Evolutionary conservation across 2,888 invertebrate genomes (phyloP).

Genomic region (Andricus quercusramuli): DNA sequence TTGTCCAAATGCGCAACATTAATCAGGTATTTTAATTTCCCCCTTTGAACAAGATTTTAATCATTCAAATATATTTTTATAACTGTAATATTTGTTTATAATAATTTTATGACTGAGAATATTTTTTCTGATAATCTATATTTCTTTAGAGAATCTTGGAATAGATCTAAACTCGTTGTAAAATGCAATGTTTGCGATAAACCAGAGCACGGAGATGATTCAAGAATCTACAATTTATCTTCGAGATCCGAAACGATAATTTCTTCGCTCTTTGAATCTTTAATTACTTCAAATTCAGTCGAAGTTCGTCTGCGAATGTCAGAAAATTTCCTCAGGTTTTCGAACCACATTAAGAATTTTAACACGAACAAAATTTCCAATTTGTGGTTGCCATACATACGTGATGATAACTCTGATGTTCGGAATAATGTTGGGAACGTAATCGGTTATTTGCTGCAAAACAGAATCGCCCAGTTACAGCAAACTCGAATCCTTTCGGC

Average conservation of each 20-base stretch:
- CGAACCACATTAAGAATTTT: conserved; percentile 78
- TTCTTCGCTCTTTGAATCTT: conserved; percentile 64
- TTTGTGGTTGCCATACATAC: conserved; percentile 76
- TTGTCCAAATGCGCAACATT: conserved; percentile 65
- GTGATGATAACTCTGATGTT: conserved; percentile 71
- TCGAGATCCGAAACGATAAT: conserved; percentile 65
- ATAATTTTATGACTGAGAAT: neutral
- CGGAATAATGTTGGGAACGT: conserved; percentile 73
- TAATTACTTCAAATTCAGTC: conserved; percentile 62
- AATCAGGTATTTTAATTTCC: conserved; percentile 59
- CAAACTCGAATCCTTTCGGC: conserved; percentile 75
- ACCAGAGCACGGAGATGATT: conserved; percentile 40
- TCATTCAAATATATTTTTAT: neutral
- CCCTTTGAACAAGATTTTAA: conserved; percentile 6
- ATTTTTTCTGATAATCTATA: neutral
- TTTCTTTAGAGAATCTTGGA: conserved; percentile 56
- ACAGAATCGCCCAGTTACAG: conserved; percentile 72
- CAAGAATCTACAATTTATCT: conserved; percentile 53
- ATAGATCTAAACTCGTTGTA: conserved; percentile 57
- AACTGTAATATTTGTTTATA: no score
- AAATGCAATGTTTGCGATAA: conserved; percentile 65
- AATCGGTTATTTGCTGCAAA: conserved; percentile 70
- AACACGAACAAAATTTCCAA: conserved; percentile 71
- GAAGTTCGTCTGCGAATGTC: conserved; percentile 73
- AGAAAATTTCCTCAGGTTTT: conserved; percentile 75